Base-by-base conservation (phyloP, 2,888 invertebrate genomes). In the Leptopilina myrica region DNA sequence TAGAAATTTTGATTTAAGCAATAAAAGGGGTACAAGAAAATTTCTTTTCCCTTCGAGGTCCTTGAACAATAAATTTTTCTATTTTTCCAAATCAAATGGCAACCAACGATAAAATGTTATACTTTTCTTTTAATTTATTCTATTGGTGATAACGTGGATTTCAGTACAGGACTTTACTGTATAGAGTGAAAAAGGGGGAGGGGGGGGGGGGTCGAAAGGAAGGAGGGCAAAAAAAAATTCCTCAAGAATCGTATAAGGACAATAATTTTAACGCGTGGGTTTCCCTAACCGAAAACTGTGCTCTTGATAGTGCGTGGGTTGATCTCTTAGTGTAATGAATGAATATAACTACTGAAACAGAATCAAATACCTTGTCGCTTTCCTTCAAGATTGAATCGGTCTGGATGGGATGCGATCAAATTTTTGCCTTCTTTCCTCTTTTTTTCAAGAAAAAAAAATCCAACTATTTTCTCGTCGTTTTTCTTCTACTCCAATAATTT, bases 311-410 rank as follows among this genome's bases (percentile, higher is more conserved):
- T 56, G 79, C 78, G 79, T 76, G 62, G 78, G 77, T 73, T 78
- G 46, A 77, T 80, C 79, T 83, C 80, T 66, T 75, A 80, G 78
- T 78, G 62, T 80, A 79, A 83, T 84, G 78, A 82, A 79, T 59
- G 59, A 75, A 75, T 56, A 62, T 62, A 62, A 75, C 59, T 59
- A 56, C 43, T 59, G 12, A 46, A 43, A 76, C 40, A 62, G 43
- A 62, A 64, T 6, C 20, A 59, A 33, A 77, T 83, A 82, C 84
- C 84, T 84, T 79, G 78, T 76, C 77, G 67, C 75, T 79, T 78
- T 75, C 76, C 62, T 80, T 66, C 26, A 40, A 26, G 43, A 20
- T 12, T 40, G 75, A 66, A 66, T 62, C 7, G 15, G 40, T 7
- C 12, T n/a, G n/a, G 40, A 43, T 49, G 8, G 14, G 65, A 46